Evolutionary conservation across 2,888 invertebrate genomes (phyloP).

Genomic region (Cremastobaeus sp.): DNA sequence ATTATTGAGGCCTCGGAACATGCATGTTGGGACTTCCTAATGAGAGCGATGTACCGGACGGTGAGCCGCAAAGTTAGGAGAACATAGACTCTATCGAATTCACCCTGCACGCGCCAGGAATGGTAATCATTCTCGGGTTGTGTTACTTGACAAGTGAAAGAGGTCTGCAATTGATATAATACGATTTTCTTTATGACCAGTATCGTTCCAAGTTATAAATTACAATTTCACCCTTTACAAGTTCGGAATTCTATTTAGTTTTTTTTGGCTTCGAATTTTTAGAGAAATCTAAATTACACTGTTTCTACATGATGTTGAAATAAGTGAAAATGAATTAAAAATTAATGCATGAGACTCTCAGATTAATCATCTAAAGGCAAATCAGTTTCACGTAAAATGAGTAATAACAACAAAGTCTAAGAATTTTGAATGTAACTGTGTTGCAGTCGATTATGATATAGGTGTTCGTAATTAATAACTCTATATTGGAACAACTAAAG

Average conservation of each 20-base stretch:
- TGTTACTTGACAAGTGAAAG: slow-evolving; percentile 42
- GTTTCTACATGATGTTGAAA: no score
- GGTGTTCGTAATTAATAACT: no score
- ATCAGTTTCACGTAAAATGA: no score
- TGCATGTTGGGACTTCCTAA: slow-evolving; percentile 70
- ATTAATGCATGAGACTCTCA: no score
- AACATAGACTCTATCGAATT: slow-evolving; percentile 36
- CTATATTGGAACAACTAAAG: no score
- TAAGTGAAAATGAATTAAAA: no score
- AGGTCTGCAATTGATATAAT: slow-evolving; percentile 27
- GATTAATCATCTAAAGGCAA: no score
- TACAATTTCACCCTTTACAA: slow-evolving; percentile 12
- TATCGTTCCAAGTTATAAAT: slow-evolving; percentile 17
- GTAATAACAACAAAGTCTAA: no score
- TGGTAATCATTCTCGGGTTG: slow-evolving; percentile 36
- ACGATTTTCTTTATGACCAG: slow-evolving; percentile 25
- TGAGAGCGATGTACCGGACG: slow-evolving; percentile 54
- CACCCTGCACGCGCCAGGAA: slow-evolving; percentile 47
- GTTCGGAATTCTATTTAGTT: not conserved
- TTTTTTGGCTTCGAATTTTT: not conserved
- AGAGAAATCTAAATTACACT: not conserved
- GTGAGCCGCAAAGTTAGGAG: slow-evolving; percentile 44
- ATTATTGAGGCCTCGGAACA: slow-evolving; percentile 76
- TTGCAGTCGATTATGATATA: no score
- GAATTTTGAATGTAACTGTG: no score